phyloP scores from a whole-genome alignment of 2,113 vertebrate genomes.

The Corythornis cristatus region DNA sequence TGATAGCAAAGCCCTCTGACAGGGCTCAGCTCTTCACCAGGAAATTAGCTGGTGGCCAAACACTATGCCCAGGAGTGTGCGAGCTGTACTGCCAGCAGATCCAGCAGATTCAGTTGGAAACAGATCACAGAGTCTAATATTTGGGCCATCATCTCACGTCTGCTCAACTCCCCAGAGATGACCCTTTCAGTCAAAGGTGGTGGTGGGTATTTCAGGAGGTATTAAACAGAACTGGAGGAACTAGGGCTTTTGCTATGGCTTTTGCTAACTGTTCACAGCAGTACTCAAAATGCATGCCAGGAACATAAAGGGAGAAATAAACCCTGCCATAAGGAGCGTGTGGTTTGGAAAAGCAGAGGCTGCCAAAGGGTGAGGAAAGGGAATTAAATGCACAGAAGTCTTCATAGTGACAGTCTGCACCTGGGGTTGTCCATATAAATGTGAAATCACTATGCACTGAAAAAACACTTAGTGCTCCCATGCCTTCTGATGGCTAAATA shows the following conservation, averaged over 20 bases:
- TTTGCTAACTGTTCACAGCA: background rate
- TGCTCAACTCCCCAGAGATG: background rate
- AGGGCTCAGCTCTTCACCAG: background rate
- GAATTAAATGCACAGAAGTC: background rate
- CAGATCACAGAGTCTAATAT: background rate
- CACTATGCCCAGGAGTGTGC: background rate
- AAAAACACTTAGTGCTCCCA: background rate
- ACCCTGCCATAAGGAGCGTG: background rate
- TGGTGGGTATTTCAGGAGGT: background rate
- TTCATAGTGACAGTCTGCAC: background rate
- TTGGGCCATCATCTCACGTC: background rate
- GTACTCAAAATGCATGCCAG: background rate
- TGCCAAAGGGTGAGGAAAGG: background rate
- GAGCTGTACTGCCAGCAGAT: background rate
- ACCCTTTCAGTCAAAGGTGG: background rate
- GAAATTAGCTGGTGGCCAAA: background rate
- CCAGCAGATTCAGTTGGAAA: accelerated
- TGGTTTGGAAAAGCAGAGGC: background rate
- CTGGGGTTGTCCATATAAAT: background rate
- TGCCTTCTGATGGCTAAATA: background rate
- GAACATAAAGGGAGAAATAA: slow-evolving; percentile 18
- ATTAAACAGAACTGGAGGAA: background rate
- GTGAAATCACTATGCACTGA: background rate
- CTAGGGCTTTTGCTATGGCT: background rate
- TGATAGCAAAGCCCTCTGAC: background rate